phyloP scores from a whole-genome alignment of 2,888 invertebrate genomes.

The Drosophila robusta region DNA sequence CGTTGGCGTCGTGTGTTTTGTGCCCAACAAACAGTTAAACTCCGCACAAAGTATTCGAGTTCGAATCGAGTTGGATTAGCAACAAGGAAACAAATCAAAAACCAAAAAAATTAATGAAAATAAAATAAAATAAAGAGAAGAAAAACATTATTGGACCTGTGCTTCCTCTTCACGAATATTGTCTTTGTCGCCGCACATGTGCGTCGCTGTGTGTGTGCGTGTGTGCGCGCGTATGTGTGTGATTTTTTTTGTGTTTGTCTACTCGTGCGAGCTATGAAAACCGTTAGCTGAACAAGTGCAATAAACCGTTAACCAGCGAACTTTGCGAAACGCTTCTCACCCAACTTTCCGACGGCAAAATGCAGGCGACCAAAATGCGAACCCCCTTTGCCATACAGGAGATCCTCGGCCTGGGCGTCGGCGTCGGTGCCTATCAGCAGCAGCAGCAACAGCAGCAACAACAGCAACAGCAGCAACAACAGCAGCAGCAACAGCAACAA shows the following conservation, averaged over 20 bases:
- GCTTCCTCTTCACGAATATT: background rate
- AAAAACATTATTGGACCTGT: conserved; percentile 1
- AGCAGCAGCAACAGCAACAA: conserved; percentile 43
- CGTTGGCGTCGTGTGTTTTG: conserved; percentile 39
- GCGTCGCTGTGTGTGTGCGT: conserved; percentile 2
- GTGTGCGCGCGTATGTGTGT: conserved; percentile 4
- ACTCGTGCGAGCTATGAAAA: conserved; percentile 42
- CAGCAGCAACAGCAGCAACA: conserved; percentile 69
- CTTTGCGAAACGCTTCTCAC: conserved; percentile 8
- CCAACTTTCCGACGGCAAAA: conserved; percentile 62
- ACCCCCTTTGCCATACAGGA: conserved; percentile 85
- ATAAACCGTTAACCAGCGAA: conserved; percentile 42
- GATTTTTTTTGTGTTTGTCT: conserved; percentile 14
- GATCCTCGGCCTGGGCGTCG: conserved; percentile 84
- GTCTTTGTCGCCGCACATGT: conserved; percentile 4
- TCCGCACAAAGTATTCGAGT: conserved; percentile 17
- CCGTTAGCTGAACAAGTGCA: conserved; percentile 51
- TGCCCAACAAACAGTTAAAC: conserved; percentile 48
- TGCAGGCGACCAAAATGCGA: conserved; percentile 85
- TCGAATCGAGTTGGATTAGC: conserved; percentile 25
- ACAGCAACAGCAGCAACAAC: conserved; percentile 56
- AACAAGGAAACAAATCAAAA: background rate
- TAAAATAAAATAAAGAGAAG: background rate
- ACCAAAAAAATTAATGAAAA: too few species aligned
- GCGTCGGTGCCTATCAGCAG: conserved; percentile 79